Evolutionary conservation across 1,140 invertebrate genomes (phyloP), one percentile per base, ranked within the genome.

Genomic region (Steinernema khuongi): DNA sequence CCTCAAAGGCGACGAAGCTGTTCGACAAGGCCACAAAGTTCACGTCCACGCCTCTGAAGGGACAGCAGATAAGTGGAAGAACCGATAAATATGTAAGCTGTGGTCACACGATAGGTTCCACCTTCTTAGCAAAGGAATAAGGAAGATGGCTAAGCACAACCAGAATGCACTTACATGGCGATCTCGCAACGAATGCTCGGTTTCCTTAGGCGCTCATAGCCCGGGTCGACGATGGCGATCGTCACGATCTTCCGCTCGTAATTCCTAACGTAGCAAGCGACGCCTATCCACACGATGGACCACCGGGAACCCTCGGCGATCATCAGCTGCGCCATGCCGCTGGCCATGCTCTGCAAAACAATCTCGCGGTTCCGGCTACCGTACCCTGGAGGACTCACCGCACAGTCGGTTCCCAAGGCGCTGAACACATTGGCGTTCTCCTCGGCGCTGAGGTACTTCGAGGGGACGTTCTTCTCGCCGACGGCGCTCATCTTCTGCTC

Each of bases 241-340:
- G 50, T 60, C 7, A 60, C 50, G 19, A 60, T 60, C 50, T 60
- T 60, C 50, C 50, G 50, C 11, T 60, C 7, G 50, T 60, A 60
- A 22, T 60, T 60, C 2, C 50, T 14, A 14, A 60, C 50, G 50
- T 60, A 60, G 50, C 50, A 60, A 22, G 50, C 50, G 50, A 60
- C 50, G 11, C 50, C 50, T 7, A 60, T 60, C 2, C 50, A 22
- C 19, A 60, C 50, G 7, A 22, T 60, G 7, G 50, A 60, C 36
- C 50, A 60, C 4, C 50, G 50, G 11, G 4, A 7, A 7, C 50
- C 50, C 19, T 60, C 50, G 7, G 50, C 50, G 50, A 60, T 60
- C 50, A 60, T 60, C 50, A 60, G 50, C 26, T 60, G 50, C 22
- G 50, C 50, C 50, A 60, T 60, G 50, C 50, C 50, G 50, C 7